Evolutionary conservation across 2,113 vertebrate genomes (phyloP), one percentile per base, ranked within the genome.

Genomic region (Neolamprologus tretocephalus): DNA sequence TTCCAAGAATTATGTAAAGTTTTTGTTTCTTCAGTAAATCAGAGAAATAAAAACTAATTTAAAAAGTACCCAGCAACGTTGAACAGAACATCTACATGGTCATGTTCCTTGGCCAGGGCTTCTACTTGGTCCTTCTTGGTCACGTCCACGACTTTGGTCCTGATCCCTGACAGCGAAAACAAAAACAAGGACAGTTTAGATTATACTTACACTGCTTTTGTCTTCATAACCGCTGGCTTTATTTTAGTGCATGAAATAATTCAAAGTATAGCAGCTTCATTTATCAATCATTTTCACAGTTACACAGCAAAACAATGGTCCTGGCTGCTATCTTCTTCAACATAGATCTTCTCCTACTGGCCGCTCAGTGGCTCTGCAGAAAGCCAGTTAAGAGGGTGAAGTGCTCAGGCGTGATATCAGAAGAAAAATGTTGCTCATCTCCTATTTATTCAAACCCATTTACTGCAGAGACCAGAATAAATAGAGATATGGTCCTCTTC

Each of bases 101-200:
- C 97, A 53, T 98, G 89, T n/a, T 98, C 97, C 71, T 94, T 96
- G 89, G 97, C 97, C 66, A 99, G 96, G 28, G 97, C 96, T 90
- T 99, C 98, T 35, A 99, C 97, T 93, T 99, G 97, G 49, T 97
- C 97, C 90, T 95, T 98, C 90, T 98, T 97, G n/a, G 98, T 99
- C 73, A 99, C 98, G 94, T 99, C 98, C 49, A 99, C 95, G 31
- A 98, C 94, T 63, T 89, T 96, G 80, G 96, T 97, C 86, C 95
- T 96, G 94, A 99, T 98, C 57, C 98, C 98, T 99, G 89, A 73
- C 85, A 51, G 86, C 58, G n/a, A 66, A 53, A 55, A 83, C 4
- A 81, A 37, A 84, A 55, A 82, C 9, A 82, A 13, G 23, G 26
- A n/a, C 10, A 51, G 3, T 12, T 49, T 10, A 8, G 10, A 78